Percentiles rank a stretch among this genome's conserved stretches.
These are phyloP conservation scores for Schizopygopsis pylzovi DNA, from an alignment of 2,797 vertebrate genomes.

Conservation along the genomic window DNA sequence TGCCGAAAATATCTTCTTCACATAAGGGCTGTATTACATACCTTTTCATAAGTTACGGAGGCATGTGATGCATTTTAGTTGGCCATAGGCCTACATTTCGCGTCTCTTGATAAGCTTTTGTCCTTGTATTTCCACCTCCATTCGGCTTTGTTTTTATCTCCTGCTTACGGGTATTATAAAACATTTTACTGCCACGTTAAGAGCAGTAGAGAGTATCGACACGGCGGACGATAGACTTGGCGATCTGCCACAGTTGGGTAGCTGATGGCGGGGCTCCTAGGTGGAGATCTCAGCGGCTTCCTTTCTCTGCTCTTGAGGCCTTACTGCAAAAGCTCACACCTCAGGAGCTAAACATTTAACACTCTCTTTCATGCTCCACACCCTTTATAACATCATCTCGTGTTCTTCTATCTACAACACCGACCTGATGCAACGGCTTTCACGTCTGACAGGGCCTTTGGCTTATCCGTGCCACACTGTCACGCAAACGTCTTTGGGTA, in stretches of 20 bases:
- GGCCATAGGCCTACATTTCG: background rate
- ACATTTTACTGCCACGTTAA: conserved; percentile 47
- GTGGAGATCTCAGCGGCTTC: conserved; percentile 17
- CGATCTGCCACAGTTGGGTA: conserved; percentile 29
- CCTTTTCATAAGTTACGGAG: background rate
- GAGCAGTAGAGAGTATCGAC: conserved; percentile 30
- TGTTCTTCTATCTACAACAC: conserved; percentile 34
- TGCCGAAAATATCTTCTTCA: background rate
- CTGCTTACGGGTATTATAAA: conserved; percentile 38
- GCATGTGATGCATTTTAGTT: background rate
- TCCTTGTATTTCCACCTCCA: background rate
- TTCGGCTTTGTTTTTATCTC: conserved; percentile 22
- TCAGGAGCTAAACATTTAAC: conserved; percentile 49
- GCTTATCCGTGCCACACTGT: conserved; percentile 28
- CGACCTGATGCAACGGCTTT: conserved; percentile 36
- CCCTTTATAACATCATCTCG: conserved; percentile 33
- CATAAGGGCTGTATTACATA: background rate
- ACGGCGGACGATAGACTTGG: conserved; percentile 18
- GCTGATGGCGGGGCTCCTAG: conserved; percentile 16
- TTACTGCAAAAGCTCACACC: conserved; percentile 51
- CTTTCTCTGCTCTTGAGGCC: conserved; percentile 19
- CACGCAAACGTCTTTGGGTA: background rate
- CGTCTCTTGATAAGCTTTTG: background rate
- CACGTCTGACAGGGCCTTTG: conserved; percentile 32
- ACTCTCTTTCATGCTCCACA: conserved; percentile 43